Evolutionary conservation across 2,888 invertebrate genomes (phyloP).

Genomic region (Oscheius sp.): DNA sequence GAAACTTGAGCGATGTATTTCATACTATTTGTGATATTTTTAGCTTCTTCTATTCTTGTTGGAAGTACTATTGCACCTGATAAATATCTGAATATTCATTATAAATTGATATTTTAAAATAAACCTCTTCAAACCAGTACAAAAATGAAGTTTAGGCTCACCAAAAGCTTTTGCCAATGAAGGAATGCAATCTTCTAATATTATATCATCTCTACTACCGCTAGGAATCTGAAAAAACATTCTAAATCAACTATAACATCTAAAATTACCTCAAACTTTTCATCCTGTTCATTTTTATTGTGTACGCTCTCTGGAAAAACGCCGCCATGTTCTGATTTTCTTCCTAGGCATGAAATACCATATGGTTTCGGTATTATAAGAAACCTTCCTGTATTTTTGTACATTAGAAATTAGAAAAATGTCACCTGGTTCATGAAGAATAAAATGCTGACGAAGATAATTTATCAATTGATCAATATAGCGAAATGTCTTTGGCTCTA

Average conservation of each 20-base stretch:
- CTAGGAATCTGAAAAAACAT: conserved; percentile 4
- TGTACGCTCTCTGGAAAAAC: conserved; percentile 51
- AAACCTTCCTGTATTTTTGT: conserved; percentile 44
- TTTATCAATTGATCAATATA: conserved; percentile 41
- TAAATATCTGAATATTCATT: conserved; percentile 43
- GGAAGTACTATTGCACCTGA: conserved; percentile 60
- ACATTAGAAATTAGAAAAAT: neutral
- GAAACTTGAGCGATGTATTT: conserved; percentile 33
- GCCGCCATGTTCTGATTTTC: conserved; percentile 47
- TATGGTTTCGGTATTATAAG: conserved; percentile 58
- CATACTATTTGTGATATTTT: conserved; percentile 47
- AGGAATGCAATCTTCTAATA: conserved; percentile 43
- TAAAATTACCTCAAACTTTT: neutral
- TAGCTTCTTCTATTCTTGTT: conserved; percentile 42
- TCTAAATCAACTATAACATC: neutral
- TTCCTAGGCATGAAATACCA: conserved; percentile 55
- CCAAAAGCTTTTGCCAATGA: conserved; percentile 34
- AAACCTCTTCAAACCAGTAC: conserved; percentile 50
- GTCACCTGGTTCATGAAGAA: conserved; percentile 48
- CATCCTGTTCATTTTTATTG: conserved; percentile 42
- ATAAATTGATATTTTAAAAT: neutral
- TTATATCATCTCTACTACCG: conserved; percentile 30
- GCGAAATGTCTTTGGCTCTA: conserved; percentile 22
- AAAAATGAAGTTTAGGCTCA: conserved; percentile 50
- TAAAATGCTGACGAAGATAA: conserved; percentile 42